Base-by-base conservation (phyloP, 2,113 vertebrate genomes). In the Gorsachius goisagi region DNA sequence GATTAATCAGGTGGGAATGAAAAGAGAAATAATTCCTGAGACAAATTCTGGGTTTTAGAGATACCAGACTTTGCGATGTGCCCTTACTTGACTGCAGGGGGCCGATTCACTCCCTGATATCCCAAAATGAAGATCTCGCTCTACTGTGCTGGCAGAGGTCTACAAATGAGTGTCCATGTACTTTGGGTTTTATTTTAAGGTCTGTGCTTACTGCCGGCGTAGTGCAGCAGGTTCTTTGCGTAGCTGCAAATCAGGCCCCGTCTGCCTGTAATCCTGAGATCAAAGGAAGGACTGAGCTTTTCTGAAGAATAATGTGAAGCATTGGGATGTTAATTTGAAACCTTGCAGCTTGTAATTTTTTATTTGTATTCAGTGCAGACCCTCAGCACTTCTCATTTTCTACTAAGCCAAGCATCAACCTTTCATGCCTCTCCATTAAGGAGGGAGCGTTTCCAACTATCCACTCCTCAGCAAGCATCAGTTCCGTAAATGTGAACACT, bases 301-400 rank as follows among this genome's bases (percentile, higher is more conserved):
- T 88, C 81, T 73, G 81, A 69, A 89, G 80, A 81, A 50, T 56
- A 78, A 92, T 18, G 17, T 44, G 53, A 92, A 56, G 58, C 58
- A 79, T 85, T 58, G 23, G 74, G 74, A 94, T 60, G 67, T 91
- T 93, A 66, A 95, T 91, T 88, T 69, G 77, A 86, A 95, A 91
- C 26, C 33, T 85, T 74, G 45, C 53, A 39, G 75, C 77, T 84
- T 93, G 45, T 88, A 73, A 58, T 78, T 92, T 94, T 96, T 89
- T 75, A 59, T 95, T 85, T 92, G 66, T 76, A 62, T 89, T 91
- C 76, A 45, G 35, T 75, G 56, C 53, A 85, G 87, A 92, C 89
- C n/a, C 66, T 91, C 63, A 74, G 32, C 59, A 44, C 63, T 55
- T 76, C 69, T 76, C 53, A 62, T 62, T 91, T 88, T 86, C 71